Percentiles rank a stretch among this genome's conserved stretches.
phyloP scores from a whole-genome alignment of 1,140 invertebrate species.

The Drosophila bipectinata region DNA sequence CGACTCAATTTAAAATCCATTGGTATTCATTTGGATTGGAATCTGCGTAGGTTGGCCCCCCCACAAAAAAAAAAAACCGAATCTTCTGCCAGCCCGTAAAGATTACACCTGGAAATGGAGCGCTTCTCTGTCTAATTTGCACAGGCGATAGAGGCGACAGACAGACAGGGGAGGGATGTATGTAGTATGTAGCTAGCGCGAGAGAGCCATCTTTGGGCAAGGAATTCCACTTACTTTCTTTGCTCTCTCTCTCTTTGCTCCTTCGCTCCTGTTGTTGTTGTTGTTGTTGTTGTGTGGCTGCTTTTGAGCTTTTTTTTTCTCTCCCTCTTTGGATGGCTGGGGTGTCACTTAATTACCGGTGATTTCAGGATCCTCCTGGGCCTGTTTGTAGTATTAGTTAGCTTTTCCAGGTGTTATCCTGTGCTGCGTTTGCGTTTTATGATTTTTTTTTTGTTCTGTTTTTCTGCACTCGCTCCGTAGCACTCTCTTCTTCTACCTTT shows the following conservation, averaged over 20 bases:
- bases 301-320: conserved; percentile 19
- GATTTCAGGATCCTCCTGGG: neutral
- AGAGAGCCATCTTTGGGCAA: conserved; percentile 71
- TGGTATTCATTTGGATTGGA: neutral
- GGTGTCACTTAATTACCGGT: conserved; percentile 34
- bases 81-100: neutral
- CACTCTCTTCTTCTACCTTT: conserved; percentile 23
- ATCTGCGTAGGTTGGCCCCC: neutral
- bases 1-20: neutral
- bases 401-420: conserved; percentile 26
- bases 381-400: conserved; percentile 39
- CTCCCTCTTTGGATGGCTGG: neutral
- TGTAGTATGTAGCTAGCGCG: conserved; percentile 12
- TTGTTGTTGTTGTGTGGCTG: conserved; percentile 32
- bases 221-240: conserved; percentile 81
- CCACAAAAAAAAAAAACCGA: neutral
- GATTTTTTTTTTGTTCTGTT: conserved; percentile 16
- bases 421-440: conserved; percentile 29
- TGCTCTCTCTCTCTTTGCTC: conserved; percentile 25
- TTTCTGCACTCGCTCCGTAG: conserved; percentile 26
- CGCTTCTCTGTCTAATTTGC: conserved; percentile 38
- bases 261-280: conserved; percentile 17
- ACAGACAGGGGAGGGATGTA: neutral
- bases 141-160: conserved; percentile 18
- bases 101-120: conserved; percentile 75